Evolutionary conservation across 2,797 vertebrate genomes (phyloP).

Genomic region (Melanotaenia maccullochi): DNA sequence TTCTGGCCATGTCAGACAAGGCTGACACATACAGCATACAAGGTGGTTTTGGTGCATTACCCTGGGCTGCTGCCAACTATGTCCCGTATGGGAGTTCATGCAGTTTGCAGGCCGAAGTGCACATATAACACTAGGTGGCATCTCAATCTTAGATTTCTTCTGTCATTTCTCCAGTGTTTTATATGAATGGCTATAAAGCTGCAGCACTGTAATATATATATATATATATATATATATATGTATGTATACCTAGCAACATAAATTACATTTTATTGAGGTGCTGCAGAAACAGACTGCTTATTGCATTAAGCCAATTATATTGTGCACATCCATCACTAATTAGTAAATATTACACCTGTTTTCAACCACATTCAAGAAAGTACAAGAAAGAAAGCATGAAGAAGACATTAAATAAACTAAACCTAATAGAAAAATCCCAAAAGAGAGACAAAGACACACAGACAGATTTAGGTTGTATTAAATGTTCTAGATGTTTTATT

Average conservation of each 20-base stretch:
- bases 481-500: conserved; percentile 91
- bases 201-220: neutral
- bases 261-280: neutral
- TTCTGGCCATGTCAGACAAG: conserved; percentile 20
- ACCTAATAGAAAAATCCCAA: conserved; percentile 1
- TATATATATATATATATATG: no score
- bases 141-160: conserved; percentile 16
- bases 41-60: conserved; percentile 69
- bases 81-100: conserved; percentile 26
- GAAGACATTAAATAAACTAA: neutral
- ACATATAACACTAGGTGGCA: conserved; percentile 65
- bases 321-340: neutral
- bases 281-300: neutral
- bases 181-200: neutral
- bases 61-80: conserved; percentile 62
- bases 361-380: neutral
- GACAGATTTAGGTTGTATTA: conserved; percentile 82
- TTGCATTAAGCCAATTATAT: neutral
- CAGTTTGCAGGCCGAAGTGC: conserved; percentile 31
- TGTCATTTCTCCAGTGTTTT: neutral
- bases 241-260: no score
- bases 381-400: neutral
- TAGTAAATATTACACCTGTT: neutral
- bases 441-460: conserved; percentile 71
- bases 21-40: conserved; percentile 32